Percentiles rank a stretch among this genome's conserved stretches.
Conservation (phyloP, 2,888 invertebrate species). For the Eumerus sabulonum region DNA sequence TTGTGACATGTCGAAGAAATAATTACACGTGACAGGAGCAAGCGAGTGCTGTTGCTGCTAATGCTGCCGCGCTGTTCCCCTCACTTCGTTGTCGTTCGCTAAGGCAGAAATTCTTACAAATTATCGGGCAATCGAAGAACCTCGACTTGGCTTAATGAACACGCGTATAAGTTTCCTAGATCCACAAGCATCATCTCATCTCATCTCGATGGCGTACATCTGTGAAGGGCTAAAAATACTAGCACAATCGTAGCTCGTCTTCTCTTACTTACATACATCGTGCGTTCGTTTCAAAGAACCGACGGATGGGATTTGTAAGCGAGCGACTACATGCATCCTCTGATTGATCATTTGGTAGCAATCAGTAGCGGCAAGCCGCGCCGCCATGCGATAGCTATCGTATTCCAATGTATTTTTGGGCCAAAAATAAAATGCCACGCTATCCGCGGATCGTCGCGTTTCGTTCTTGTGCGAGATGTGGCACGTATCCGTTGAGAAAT, state of each 20-base stretch:
- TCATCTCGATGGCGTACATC: conserved; percentile 55
- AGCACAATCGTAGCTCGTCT: no score
- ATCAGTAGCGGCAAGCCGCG: conserved; percentile 35
- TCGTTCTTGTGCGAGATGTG: conserved; percentile 51
- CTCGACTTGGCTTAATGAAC: conserved; percentile 56
- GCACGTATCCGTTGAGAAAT: conserved; percentile 59
- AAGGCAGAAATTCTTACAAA: conserved; percentile 61
- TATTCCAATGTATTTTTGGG: conserved; percentile 45
- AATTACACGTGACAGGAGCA: conserved; percentile 68
- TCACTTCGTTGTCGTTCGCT: no score
- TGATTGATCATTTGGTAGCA: conserved; percentile 67
- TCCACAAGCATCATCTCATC: background rate
- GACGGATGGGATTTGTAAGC: conserved; percentile 68
- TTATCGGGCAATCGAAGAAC: conserved; percentile 59
- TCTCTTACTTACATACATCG: no score
- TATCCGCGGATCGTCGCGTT: no score
- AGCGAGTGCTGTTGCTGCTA: conserved; percentile 39
- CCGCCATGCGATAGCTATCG: conserved; percentile 50
- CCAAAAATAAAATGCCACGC: conserved; percentile 45
- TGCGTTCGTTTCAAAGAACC: conserved; percentile 63
- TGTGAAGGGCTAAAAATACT: conserved; percentile 63
- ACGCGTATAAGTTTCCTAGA: conserved; percentile 40
- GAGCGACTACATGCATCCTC: conserved; percentile 47
- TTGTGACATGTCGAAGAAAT: conserved; percentile 62
- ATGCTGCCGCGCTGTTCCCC: no score